phyloP scores from a whole-genome alignment of 2,113 vertebrate genomes.

The Erythrolamprus reginae region DNA sequence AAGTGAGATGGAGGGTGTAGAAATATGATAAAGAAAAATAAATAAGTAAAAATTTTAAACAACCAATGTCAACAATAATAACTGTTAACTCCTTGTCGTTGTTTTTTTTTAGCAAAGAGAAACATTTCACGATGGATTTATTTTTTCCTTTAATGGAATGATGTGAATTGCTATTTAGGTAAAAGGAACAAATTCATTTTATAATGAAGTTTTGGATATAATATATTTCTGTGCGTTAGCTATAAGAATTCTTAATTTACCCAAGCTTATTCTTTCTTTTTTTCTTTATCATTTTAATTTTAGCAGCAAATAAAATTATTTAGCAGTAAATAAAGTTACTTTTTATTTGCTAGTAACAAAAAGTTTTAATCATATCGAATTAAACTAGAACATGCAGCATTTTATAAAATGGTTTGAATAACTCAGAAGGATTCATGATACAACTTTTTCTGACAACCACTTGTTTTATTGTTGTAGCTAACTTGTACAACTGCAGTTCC shows the following conservation, averaged over 20 bases:
- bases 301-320: neutral
- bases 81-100: neutral
- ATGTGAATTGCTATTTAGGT: neutral
- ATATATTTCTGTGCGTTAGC: neutral
- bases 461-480: conserved; percentile 36
- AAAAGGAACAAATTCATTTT: neutral
- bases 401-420: conserved; percentile 33
- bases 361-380: neutral
- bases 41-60: neutral
- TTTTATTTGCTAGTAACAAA: conserved; percentile 31
- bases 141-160: neutral
- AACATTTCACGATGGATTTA: neutral
- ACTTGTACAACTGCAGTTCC: conserved; percentile 54
- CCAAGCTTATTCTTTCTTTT: neutral
- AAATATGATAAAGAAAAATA: neutral
- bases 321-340: conserved; percentile 11
- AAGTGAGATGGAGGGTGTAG: neutral
- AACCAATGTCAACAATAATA: neutral
- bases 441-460: neutral
- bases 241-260: neutral
- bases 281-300: neutral
- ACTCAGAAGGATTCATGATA: neutral
- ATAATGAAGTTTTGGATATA: neutral
- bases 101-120: neutral
- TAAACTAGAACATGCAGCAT: conserved; percentile 38